Evolutionary conservation across 1,140 invertebrate genomes (phyloP).

Genomic region (Dryas iulia): DNA sequence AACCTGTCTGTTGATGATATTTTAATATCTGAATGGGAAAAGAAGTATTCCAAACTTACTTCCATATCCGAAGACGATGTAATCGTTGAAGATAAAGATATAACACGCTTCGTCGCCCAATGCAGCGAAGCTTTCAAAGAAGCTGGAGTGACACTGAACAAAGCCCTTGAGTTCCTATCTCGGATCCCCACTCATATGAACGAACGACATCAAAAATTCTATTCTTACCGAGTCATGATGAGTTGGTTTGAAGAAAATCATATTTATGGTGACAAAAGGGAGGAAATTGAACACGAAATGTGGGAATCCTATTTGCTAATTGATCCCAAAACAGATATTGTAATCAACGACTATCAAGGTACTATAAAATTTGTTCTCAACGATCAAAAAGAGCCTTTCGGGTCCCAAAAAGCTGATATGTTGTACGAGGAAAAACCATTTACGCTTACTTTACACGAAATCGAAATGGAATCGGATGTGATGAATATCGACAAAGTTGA

Average conservation of each 20-base stretch:
- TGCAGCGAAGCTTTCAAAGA: constrained; percentile 81
- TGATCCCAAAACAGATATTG: constrained; percentile 42
- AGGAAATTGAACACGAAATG: constrained; percentile 80
- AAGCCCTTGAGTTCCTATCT: constrained; percentile 81
- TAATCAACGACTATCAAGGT: constrained; percentile 56
- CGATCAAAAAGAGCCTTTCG: constrained; percentile 55
- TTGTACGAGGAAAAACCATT: constrained; percentile 55
- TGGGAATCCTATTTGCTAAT: constrained; percentile 75
- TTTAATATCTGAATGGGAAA: constrained; percentile 77
- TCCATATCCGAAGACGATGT: constrained; percentile 46
- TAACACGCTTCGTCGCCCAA: constrained; percentile 79
- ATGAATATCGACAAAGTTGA: constrained; percentile 65
- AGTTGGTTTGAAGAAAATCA: constrained; percentile 78
- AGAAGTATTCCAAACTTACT: constrained; percentile 13
- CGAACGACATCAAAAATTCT: constrained; percentile 74
- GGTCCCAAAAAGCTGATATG: constrained; percentile 46
- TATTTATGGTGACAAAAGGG: constrained; percentile 61
- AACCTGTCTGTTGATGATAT: constrained; percentile 76
- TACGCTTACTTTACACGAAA: constrained; percentile 63
- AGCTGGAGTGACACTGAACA: constrained; percentile 76
- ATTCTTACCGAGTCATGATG: constrained; percentile 78
- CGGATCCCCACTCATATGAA: constrained; percentile 75
- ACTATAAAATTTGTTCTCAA: constrained; percentile 63
- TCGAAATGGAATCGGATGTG: constrained; percentile 72
- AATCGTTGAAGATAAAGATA: constrained; percentile 54